These are phyloP conservation scores for Ptycholaimellus sp. DNA, from an alignment of 2,888 invertebrate species.

Conservation along the genomic window DNA sequence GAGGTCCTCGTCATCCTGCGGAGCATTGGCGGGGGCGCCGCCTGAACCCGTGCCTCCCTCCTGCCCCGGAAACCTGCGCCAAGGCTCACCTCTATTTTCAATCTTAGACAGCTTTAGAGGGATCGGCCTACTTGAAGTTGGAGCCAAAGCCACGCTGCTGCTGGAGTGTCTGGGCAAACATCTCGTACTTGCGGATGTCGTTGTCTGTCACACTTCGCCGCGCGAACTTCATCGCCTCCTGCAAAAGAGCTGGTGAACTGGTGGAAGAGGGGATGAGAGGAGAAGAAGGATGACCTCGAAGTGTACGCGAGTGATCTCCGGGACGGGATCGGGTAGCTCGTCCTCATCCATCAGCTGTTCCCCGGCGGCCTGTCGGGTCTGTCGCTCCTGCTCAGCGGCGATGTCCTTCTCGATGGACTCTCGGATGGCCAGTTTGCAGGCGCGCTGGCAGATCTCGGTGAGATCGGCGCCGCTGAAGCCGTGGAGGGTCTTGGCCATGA, in stretches of 20 bases:
- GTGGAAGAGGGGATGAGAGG: no score
- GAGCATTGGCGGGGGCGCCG: no score
- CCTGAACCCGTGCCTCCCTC: no score
- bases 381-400: slow-evolving; percentile 57
- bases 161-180: slow-evolving; percentile 99
- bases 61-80: no score
- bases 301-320: slow-evolving; percentile 84
- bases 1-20: no score
- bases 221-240: slow-evolving; percentile 25
- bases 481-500: slow-evolving; percentile 44
- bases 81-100: no score
- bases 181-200: slow-evolving; percentile 98
- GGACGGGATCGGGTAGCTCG: slow-evolving; percentile 85
- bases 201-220: slow-evolving; percentile 84
- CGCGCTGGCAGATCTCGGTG: slow-evolving; percentile 96
- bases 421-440: slow-evolving; percentile 92
- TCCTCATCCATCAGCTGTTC: slow-evolving; percentile 33
- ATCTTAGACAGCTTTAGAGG: no score
- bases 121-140: slow-evolving; percentile 88
- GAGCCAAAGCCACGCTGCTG: slow-evolving; percentile 89
- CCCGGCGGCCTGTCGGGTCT: slow-evolving; percentile 38
- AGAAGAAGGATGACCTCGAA: slow-evolving; percentile 53
- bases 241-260: no score
- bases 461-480: slow-evolving; percentile 96
- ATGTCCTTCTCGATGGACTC: slow-evolving; percentile 93